Conservation (phyloP, 2,888 invertebrate genomes). For the Notodonta ziczac region DNA sequence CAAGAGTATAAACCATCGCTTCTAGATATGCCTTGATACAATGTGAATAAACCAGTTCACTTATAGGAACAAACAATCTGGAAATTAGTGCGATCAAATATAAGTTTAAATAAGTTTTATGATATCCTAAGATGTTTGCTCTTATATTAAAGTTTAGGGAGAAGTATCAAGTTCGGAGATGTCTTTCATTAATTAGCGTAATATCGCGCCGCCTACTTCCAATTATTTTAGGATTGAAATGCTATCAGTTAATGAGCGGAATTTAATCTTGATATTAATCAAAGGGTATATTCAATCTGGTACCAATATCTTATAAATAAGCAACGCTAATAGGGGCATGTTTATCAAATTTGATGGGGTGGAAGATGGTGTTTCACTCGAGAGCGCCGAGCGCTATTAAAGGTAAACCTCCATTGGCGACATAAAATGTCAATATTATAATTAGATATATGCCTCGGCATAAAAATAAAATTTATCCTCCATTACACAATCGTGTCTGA, state of each 20-base stretch:
- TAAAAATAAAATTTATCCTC: slow-evolving; percentile 11
- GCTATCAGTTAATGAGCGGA: not conserved
- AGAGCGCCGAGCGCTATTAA: not conserved
- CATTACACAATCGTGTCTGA: slow-evolving; percentile 34
- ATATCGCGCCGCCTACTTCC: not conserved
- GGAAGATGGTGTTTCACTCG: not conserved
- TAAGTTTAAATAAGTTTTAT: slow-evolving; percentile 8
- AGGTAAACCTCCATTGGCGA: not conserved
- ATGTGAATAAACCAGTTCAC: slow-evolving; percentile 3
- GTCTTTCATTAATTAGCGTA: not conserved
- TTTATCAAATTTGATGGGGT: not conserved
- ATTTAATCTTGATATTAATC: not conserved
- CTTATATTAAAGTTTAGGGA: not conserved
- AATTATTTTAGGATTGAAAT: slow-evolving; percentile 4
- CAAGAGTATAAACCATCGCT: slow-evolving; percentile 26
- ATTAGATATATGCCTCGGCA: slow-evolving; percentile 6
- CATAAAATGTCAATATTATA: slow-evolving; percentile 4
- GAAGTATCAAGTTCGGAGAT: not conserved
- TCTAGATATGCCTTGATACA: not conserved
- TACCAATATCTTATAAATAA: not conserved
- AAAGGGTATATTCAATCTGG: not conserved
- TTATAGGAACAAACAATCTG: not conserved
- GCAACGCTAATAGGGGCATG: not conserved
- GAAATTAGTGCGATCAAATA: slow-evolving; percentile 6
- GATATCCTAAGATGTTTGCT: slow-evolving; percentile 5